Evolutionary conservation across 2,888 invertebrate genomes (phyloP), one percentile per base, ranked within the genome.

Genomic region (Myopa testacea): DNA sequence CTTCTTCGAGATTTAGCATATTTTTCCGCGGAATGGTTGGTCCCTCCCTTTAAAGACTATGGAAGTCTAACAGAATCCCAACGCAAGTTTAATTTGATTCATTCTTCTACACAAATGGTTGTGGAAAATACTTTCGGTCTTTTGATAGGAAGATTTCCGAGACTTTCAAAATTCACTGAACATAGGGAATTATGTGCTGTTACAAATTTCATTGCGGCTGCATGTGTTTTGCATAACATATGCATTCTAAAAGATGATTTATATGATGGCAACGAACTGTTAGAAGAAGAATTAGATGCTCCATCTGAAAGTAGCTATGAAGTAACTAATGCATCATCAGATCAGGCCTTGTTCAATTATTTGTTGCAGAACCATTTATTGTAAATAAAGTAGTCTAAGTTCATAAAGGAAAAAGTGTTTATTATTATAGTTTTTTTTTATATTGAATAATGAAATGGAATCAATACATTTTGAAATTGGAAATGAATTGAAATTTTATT

Each of bases 71-170:
- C 83, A 5, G 76, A 78, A 34, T 60, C 80, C 6, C 83, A 87
- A 80, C 79, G 34, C 68, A 76, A 78, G 1, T 86, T 84, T 72
- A 88, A 86, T 73, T 60, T 82, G 16, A 76, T 82, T 16, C 82
- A 84, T 78, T 83, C 83, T 38, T 55, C 81, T 37, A 81, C 82
- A 0, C 78, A 85, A 78, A 81, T 83, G 1, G 80, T 83, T 7
- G 82, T 85, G 5, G 84, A 85, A 80, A 81, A 85, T 80, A 80
- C 84, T 4, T n/a, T 86, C 77, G 84, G 82, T 5, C 45, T 85
- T 6, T 76, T 86, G 16, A 87, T 86, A 79, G 62, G 78, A 4
- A 76, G 86, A 50, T 87, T 85, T 78, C 79, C 82, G 16, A 81
- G 85, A 62, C 70, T 85, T 26, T 74, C 83, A 2, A 81, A 83